Percentiles rank a stretch among this genome's conserved stretches.
These are phyloP conservation scores for Apis florea DNA, from an alignment of 1,140 invertebrate genomes.

Conservation along the genomic window DNA sequence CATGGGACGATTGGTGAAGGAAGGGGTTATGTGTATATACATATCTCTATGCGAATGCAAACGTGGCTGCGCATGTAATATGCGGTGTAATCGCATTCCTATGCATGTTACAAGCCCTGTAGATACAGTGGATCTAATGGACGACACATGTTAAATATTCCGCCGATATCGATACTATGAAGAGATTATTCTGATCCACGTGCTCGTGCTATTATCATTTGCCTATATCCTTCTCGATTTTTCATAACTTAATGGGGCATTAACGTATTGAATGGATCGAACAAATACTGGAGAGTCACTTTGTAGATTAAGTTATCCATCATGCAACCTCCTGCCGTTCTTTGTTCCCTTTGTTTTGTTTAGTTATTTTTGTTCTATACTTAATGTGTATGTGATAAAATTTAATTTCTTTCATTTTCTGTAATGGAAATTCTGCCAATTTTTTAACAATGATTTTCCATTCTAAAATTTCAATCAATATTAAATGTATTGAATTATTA, in stretches of 20 bases:
- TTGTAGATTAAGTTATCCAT: constrained; percentile 28
- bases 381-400: not conserved
- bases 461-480: no score
- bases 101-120: constrained; percentile 51
- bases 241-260: constrained; percentile 19
- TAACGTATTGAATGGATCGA: not conserved
- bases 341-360: not conserved
- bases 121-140: constrained; percentile 55
- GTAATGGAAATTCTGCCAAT: no score
- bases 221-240: not conserved
- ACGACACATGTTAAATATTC: constrained; percentile 54
- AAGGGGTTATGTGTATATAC: constrained; percentile 4
- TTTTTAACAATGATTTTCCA: no score
- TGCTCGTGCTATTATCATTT: not conserved
- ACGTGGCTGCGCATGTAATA: constrained; percentile 53
- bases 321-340: not conserved
- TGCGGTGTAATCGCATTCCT: constrained; percentile 60
- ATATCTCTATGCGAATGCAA: constrained; percentile 18
- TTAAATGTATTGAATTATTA: no score
- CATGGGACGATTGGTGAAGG: constrained; percentile 30
- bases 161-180: constrained; percentile 2
- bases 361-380: not conserved
- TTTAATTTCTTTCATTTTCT: not conserved
- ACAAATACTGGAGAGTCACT: constrained; percentile 23
- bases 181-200: not conserved